Evolutionary conservation across 1,140 invertebrate genomes (phyloP).

Genomic region (Papilio polytes): DNA sequence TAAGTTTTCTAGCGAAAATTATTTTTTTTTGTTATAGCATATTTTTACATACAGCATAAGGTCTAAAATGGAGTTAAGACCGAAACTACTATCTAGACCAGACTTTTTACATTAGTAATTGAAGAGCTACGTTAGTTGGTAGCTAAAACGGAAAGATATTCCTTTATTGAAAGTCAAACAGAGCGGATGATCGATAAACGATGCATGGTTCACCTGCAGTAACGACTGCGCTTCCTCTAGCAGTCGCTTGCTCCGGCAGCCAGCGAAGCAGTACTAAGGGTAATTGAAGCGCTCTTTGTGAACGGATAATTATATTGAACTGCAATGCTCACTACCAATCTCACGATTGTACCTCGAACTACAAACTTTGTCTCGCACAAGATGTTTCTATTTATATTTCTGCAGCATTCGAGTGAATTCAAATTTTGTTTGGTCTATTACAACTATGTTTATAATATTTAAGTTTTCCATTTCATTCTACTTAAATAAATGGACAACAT

Average conservation of each 20-base stretch:
- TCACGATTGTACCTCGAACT: background rate
- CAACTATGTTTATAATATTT: no score
- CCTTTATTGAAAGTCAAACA: slow-evolving; percentile 9
- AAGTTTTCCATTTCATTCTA: background rate
- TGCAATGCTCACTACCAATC: background rate
- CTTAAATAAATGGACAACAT: background rate
- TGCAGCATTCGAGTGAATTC: background rate
- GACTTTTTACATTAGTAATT: background rate
- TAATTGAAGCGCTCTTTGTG: slow-evolving; percentile 14
- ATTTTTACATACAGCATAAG: no score
- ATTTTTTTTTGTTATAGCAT: no score
- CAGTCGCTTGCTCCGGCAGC: background rate
- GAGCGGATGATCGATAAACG: slow-evolving; percentile 16
- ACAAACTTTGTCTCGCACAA: background rate
- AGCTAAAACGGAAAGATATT: background rate
- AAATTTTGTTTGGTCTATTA: background rate
- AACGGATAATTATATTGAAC: slow-evolving; percentile 7
- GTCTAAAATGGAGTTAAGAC: no score
- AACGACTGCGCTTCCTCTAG: background rate
- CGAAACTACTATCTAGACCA: no score
- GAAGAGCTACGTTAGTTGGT: background rate
- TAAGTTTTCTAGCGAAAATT: no score
- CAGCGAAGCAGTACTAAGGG: background rate
- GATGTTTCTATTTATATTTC: background rate
- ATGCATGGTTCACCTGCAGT: background rate